Evolutionary conservation across 2,113 vertebrate genomes (phyloP).

Genomic region (Glaucomys volans): DNA sequence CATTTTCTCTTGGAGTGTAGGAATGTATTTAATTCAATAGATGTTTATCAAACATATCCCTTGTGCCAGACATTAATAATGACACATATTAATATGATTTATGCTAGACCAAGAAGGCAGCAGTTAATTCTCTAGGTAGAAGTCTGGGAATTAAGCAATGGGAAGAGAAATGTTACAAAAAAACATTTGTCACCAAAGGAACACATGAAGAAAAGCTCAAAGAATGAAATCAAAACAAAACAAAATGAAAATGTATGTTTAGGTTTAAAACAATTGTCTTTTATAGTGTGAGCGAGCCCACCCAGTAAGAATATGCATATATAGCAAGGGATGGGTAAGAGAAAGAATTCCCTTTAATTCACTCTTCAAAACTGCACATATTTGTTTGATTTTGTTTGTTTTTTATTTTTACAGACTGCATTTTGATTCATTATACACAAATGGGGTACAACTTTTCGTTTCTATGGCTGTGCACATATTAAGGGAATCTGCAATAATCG

Average conservation of each 20-base stretch:
- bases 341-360: neutral
- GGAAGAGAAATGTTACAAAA: neutral
- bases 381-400: no score
- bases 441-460: no score
- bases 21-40: conserved; percentile 19
- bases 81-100: conserved; percentile 6
- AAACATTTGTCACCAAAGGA: neutral
- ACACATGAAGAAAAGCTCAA: neutral
- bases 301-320: neutral
- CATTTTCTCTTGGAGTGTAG: neutral
- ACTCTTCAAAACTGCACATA: neutral
- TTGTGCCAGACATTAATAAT: conserved; percentile 22
- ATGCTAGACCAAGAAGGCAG: neutral
- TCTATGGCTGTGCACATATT: no score
- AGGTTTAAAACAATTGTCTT: neutral
- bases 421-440: no score
- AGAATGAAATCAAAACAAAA: neutral
- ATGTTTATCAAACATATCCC: conserved; percentile 21
- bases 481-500: neutral
- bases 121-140: neutral
- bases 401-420: no score
- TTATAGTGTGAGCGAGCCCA: neutral
- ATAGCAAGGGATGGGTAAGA: neutral
- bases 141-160: neutral
- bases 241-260: neutral